These are phyloP conservation scores for Oryzias javanicus DNA, from an alignment of 2,113 vertebrate species.

Conservation along the genomic window DNA sequence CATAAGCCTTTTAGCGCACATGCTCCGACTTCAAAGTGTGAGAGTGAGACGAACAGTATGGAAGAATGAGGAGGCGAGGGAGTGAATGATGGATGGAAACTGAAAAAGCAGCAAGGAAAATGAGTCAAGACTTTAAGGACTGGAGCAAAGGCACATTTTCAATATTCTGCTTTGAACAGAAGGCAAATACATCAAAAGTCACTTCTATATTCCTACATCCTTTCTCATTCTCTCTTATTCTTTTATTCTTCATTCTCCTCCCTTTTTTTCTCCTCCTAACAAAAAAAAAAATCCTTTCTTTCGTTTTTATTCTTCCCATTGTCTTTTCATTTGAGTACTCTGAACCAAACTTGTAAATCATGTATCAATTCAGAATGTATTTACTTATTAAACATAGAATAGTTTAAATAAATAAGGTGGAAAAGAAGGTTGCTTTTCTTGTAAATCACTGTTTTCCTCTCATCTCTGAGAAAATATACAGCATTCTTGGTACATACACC, in stretches of 20 bases:
- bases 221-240: conserved; percentile 2
- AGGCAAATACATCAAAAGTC: conserved; percentile 8
- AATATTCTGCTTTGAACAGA: conserved; percentile 41
- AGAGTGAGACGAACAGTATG: conserved; percentile 10
- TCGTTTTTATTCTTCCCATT: neutral
- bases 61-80: conserved; percentile 13
- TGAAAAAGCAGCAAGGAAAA: conserved; percentile 24
- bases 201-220: neutral
- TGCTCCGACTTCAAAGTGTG: conserved; percentile 22
- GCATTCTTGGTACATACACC: neutral
- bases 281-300: neutral
- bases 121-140: conserved; percentile 24
- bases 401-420: conserved; percentile 15
- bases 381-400: conserved; percentile 10
- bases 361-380: conserved; percentile 11
- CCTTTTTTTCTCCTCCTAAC: neutral
- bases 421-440: neutral
- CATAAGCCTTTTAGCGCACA: conserved; percentile 5
- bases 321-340: neutral
- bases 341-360: neutral
- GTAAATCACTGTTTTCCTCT: neutral
- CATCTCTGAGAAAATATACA: neutral
- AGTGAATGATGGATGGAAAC: conserved; percentile 33
- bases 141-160: conserved; percentile 18
- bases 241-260: conserved; percentile 6